Base-by-base conservation (phyloP, 1,140 invertebrate genomes). In the Oppia nitens region DNA sequence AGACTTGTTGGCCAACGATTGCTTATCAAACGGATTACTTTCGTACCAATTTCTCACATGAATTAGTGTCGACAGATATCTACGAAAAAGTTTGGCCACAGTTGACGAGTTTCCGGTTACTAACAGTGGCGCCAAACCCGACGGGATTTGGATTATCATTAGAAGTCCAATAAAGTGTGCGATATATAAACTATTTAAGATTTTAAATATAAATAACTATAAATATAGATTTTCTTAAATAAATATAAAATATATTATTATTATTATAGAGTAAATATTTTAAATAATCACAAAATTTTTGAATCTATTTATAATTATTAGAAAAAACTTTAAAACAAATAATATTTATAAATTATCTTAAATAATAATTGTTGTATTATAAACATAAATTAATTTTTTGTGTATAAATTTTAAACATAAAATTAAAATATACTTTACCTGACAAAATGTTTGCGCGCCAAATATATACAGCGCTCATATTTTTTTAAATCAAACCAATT, bases 41-140 rank as follows among this genome's bases (percentile, higher is more conserved):
- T 76, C 70, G 63, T 85, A 85, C 87, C 87, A 92, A 1, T 77
- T 66, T 1, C 78, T 68, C n/a, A 82, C 79, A 64, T 88, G 84
- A 2, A 80, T 69, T 47, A 83, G 70, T 0, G 84, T 87, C 1
- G 77, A 77, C 2, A 83, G 66, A 67, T 91, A 91, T 64, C 88
- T 75, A 59, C 76, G 79, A 68, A 86, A 87, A 0, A 87, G 81
- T 65, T 72, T 66, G 66, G 65, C 68, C 62, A 69, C 68, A 64
- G 67, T 77, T 70, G 68, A 68, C 57, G 66, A 69, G 69, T 74
- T 64, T 68, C 73, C 55, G 64, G 75, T 77, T 70, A 74, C 55
- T 69, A 77, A 62, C 62, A 74, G 51, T 63, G 71, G 62, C 14
- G 12, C 60, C 2, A 66, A 40, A 40, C 32, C 32, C 32, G 32